Evolutionary conservation across 23 tunicate genomes (phyloP).

Genomic region (Ciona savignyi): DNA sequence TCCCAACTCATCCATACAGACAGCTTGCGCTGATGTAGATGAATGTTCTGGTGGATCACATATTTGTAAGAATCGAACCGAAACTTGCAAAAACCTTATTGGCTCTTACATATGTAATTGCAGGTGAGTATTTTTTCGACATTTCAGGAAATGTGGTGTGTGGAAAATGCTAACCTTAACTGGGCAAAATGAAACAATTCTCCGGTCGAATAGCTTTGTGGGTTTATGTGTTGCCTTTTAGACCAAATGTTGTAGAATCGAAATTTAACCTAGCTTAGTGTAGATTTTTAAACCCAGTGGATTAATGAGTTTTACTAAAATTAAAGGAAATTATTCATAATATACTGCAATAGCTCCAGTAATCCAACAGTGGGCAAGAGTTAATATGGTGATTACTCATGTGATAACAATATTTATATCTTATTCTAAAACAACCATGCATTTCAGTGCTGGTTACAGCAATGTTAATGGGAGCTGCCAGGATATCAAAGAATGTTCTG

Average conservation of each 20-base stretch:
- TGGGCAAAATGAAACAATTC: slow-evolving; percentile 23
- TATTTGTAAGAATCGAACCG: slow-evolving; percentile 11
- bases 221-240: too few species aligned
- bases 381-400: too few species aligned
- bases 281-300: too few species aligned
- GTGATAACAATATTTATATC: too few species aligned
- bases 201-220: too few species aligned
- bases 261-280: too few species aligned
- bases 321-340: slow-evolving; percentile 19
- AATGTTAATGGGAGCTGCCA: slow-evolving; percentile 13
- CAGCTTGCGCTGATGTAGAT: slow-evolving; percentile 29
- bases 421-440: too few species aligned
- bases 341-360: slow-evolving; percentile 7
- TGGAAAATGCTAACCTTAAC: not conserved
- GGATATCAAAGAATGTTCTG: slow-evolving; percentile 34
- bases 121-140: slow-evolving; percentile 37
- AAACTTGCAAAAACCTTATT: slow-evolving; percentile 22
- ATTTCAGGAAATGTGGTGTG: not conserved
- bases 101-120: slow-evolving; percentile 30
- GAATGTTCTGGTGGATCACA: slow-evolving; percentile 16
- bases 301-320: slow-evolving; percentile 7
- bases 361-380: slow-evolving; percentile 18
- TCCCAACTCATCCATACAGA: not conserved
- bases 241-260: too few species aligned
- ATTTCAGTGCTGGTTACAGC: slow-evolving; percentile 17